phyloP scores from a whole-genome alignment of 2,113 vertebrate species.

The Trichomycterus rosablanca region DNA sequence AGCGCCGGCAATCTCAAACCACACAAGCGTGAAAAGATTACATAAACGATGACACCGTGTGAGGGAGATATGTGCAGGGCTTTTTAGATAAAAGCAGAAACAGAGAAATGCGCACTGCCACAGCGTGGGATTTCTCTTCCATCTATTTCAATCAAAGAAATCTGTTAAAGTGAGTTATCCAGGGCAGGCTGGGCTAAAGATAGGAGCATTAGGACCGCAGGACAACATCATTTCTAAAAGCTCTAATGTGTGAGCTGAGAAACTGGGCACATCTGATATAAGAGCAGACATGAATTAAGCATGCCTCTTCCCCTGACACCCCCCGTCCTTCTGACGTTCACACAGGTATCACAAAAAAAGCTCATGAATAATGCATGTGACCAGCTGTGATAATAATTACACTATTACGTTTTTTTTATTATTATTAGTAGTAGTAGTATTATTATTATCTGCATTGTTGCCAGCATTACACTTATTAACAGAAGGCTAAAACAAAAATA shows the following conservation, averaged over 20 bases:
- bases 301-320: slow-evolving; percentile 33
- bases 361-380: slow-evolving; percentile 39
- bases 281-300: slow-evolving; percentile 59
- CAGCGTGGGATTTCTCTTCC: slow-evolving; percentile 10
- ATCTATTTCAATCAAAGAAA: slow-evolving; percentile 29
- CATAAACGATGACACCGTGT: slow-evolving; percentile 38
- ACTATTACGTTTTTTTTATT: too few relatives aligned
- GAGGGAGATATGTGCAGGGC: slow-evolving; percentile 29
- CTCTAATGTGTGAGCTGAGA: slow-evolving; percentile 56
- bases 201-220: slow-evolving; percentile 42
- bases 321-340: background rate
- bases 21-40: slow-evolving; percentile 13
- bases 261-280: slow-evolving; percentile 48
- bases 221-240: slow-evolving; percentile 45
- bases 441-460: too few relatives aligned
- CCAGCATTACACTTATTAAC: too few relatives aligned
- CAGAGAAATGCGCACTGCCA: slow-evolving; percentile 11
- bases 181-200: slow-evolving; percentile 54
- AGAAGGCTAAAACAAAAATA: too few relatives aligned
- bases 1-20: slow-evolving; percentile 10
- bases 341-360: slow-evolving; percentile 32
- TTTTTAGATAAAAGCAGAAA: slow-evolving; percentile 56
- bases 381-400: slow-evolving; percentile 39
- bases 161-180: slow-evolving; percentile 15
- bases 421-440: too few relatives aligned